These are phyloP conservation scores for Branchellion lobata DNA, from an alignment of 2,888 invertebrate genomes.

Conservation along the genomic window DNA sequence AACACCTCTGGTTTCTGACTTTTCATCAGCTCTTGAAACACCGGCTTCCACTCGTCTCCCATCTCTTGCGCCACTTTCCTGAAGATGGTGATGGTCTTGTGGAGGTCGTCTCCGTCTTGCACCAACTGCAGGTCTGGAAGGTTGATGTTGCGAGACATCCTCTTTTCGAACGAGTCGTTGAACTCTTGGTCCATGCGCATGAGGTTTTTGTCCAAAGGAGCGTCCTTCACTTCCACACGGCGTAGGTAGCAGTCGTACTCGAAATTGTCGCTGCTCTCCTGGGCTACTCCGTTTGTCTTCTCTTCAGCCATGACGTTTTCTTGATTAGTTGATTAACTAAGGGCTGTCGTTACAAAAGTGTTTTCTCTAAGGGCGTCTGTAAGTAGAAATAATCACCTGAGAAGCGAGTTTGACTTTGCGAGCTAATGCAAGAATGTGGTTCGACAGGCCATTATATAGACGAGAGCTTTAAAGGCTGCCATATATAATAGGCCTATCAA, in stretches of 20 bases:
- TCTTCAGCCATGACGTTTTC: not conserved
- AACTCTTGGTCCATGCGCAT: slow-evolving; percentile 42
- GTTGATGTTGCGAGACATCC: slow-evolving; percentile 27
- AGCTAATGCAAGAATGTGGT: no score
- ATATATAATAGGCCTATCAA: no score
- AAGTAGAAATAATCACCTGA: no score
- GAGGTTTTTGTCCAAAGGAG: slow-evolving; percentile 36
- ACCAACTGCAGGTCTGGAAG: slow-evolving; percentile 22
- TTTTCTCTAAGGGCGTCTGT: no score
- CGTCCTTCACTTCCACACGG: slow-evolving; percentile 14
- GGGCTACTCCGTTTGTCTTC: not conserved
- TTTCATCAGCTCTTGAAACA: slow-evolving; percentile 43
- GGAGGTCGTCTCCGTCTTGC: slow-evolving; percentile 39
- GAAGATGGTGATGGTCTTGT: slow-evolving; percentile 41
- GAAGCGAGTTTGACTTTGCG: no score
- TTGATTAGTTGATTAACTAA: no score
- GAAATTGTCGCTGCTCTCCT: not conserved
- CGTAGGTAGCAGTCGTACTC: not conserved
- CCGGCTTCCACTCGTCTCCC: slow-evolving; percentile 45
- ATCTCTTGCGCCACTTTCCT: slow-evolving; percentile 41
- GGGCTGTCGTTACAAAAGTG: no score
- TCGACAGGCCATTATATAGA: no score
- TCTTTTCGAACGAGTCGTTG: slow-evolving; percentile 40
- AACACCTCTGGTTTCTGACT: slow-evolving; percentile 36
- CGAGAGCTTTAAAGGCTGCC: no score